Conservation (phyloP, 1,140 invertebrate genomes). For the Rhagoletis zephyria region DNA sequence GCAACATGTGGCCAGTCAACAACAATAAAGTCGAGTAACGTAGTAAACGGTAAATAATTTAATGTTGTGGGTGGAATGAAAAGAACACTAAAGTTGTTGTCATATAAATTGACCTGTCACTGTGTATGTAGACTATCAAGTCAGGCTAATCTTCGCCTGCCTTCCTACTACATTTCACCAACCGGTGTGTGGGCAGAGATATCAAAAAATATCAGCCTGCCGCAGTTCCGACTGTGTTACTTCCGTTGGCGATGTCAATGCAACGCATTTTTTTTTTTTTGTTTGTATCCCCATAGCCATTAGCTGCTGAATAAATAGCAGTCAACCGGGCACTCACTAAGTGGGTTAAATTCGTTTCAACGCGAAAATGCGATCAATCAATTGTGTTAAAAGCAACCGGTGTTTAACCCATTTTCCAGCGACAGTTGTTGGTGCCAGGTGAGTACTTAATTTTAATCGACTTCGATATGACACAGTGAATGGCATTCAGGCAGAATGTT, state of each 20-base stretch:
- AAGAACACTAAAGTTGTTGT: too few species aligned
- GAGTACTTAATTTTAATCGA: background rate
- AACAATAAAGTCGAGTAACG: background rate
- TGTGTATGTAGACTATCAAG: background rate
- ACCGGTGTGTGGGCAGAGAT: background rate
- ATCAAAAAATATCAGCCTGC: background rate
- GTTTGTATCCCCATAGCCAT: background rate
- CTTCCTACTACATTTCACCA: background rate
- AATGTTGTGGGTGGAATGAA: background rate
- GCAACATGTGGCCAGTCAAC: background rate
- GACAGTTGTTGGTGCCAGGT: background rate
- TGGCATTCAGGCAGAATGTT: background rate
- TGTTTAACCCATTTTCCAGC: background rate
- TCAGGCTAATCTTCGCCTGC: background rate
- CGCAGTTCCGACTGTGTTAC: background rate
- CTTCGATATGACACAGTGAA: background rate
- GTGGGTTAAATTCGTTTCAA: background rate
- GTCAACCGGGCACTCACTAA: background rate
- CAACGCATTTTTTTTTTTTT: too few species aligned
- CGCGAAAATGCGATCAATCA: constrained; percentile 18
- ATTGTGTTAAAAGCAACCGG: background rate
- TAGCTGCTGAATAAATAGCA: background rate
- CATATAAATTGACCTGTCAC: background rate
- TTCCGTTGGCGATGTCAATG: background rate
- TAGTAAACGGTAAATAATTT: background rate